phyloP scores from a whole-genome alignment of 2,113 vertebrate species.

The Pseudorasbora parva region DNA sequence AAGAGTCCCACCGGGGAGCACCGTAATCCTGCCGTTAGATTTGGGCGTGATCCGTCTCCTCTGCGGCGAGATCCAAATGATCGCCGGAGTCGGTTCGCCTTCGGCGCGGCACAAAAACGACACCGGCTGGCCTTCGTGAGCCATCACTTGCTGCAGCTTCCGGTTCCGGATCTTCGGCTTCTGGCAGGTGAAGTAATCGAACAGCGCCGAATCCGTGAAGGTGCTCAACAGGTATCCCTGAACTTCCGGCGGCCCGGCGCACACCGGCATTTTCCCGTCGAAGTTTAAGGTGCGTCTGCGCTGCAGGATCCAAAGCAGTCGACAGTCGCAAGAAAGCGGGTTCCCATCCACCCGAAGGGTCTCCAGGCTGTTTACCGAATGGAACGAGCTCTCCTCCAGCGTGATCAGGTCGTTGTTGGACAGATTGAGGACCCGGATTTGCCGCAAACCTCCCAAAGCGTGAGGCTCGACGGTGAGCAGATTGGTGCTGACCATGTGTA shows the following conservation, averaged over 20 bases:
- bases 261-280: constrained; percentile 89
- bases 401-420: constrained; percentile 91
- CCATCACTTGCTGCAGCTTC: constrained; percentile 86
- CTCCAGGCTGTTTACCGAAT: constrained; percentile 94
- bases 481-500: constrained; percentile 89
- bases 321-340: constrained; percentile 95
- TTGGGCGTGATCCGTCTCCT: constrained; percentile 83
- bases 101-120: constrained; percentile 91
- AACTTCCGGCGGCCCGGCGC: constrained; percentile 87
- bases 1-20: constrained; percentile 88
- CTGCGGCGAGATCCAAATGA: constrained; percentile 94
- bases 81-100: constrained; percentile 88
- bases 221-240: constrained; percentile 85
- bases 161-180: constrained; percentile 93
- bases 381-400: constrained; percentile 92
- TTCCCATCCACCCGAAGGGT: constrained; percentile 93
- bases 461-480: constrained; percentile 86
- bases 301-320: constrained; percentile 96
- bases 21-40: constrained; percentile 79
- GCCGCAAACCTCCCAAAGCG: constrained; percentile 88
- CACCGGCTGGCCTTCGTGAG: constrained; percentile 84
- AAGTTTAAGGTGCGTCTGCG: constrained; percentile 94
- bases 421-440: constrained; percentile 93
- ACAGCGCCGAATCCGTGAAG: constrained; percentile 91
- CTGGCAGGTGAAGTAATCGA: constrained; percentile 96